Conservation (phyloP, 1,140 invertebrate species). For the Archegozetes longisetosus region DNA sequence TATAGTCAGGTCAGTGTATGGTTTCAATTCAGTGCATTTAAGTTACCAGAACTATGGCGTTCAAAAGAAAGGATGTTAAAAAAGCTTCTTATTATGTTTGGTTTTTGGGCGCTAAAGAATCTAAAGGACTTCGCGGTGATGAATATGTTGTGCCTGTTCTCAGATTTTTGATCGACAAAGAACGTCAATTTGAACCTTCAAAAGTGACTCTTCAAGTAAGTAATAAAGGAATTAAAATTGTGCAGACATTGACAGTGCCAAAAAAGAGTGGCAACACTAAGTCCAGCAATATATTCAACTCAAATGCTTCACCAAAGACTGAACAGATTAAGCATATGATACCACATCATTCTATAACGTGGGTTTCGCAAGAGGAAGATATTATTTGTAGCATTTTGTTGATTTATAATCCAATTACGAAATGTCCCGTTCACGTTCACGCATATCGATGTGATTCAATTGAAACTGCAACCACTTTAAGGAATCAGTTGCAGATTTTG, state of each 20-base stretch:
- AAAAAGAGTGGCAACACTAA: conserved; percentile 10
- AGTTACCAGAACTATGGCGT: background rate
- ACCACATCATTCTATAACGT: conserved; percentile 77
- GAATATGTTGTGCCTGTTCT: conserved; percentile 66
- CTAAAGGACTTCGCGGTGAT: conserved; percentile 63
- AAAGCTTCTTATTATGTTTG: conserved; percentile 95
- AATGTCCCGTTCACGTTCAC: conserved; percentile 74
- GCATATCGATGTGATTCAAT: conserved; percentile 86
- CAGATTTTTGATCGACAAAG: conserved; percentile 59
- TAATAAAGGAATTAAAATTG: conserved; percentile 80
- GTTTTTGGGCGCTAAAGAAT: conserved; percentile 91
- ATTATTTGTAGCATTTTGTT: conserved; percentile 76
- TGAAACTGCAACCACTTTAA: conserved; percentile 70
- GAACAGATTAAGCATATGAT: conserved; percentile 79
- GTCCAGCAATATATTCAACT: background rate
- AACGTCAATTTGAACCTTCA: conserved; percentile 68
- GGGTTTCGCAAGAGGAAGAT: conserved; percentile 62
- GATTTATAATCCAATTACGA: conserved; percentile 76
- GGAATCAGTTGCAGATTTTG: conserved; percentile 58
- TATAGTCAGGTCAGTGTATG: background rate
- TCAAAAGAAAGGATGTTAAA: conserved; percentile 48
- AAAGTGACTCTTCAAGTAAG: conserved; percentile 71
- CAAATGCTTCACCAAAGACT: conserved; percentile 19
- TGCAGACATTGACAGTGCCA: conserved; percentile 44
- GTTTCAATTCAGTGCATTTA: background rate